These are phyloP conservation scores for Pongo abelii DNA, from an alignment of 2,113 vertebrate genomes.

Conservation along the genomic window DNA sequence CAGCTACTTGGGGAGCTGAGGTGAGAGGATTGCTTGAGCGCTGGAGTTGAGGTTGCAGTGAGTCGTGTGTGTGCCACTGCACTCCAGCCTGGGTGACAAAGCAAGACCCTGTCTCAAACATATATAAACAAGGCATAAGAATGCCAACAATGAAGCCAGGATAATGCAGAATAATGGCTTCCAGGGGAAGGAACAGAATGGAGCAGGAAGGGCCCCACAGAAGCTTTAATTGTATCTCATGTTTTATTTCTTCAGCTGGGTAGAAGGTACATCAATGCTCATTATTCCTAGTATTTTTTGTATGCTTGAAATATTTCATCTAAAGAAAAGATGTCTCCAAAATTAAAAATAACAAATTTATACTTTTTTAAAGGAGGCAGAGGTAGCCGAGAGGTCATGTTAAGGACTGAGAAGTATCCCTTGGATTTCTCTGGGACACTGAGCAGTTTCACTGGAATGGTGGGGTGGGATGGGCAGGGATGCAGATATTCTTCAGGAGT, in stretches of 20 bases:
- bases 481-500: background rate
- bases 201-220: background rate
- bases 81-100: too few species aligned
- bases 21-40: too few species aligned
- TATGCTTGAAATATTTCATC: conserved; percentile 11
- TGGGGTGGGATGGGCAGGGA: too few species aligned
- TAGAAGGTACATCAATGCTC: background rate
- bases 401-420: background rate
- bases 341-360: background rate
- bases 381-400: background rate
- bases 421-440: background rate
- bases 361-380: background rate
- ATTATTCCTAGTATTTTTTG: background rate
- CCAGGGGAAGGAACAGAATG: background rate
- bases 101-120: too few species aligned
- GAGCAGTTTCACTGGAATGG: background rate
- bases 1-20: too few species aligned
- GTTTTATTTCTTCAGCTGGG: background rate
- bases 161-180: background rate
- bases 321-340: background rate
- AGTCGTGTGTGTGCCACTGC: too few species aligned
- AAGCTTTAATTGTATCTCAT: background rate
- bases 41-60: too few species aligned
- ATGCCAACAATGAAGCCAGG: background rate
- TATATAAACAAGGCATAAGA: background rate